A percentile compares a stretch with the other conserved stretches of the same genome.
Evolutionary conservation across 2,113 vertebrate species (phyloP).

Genomic region (Cygnus buccinator): DNA sequence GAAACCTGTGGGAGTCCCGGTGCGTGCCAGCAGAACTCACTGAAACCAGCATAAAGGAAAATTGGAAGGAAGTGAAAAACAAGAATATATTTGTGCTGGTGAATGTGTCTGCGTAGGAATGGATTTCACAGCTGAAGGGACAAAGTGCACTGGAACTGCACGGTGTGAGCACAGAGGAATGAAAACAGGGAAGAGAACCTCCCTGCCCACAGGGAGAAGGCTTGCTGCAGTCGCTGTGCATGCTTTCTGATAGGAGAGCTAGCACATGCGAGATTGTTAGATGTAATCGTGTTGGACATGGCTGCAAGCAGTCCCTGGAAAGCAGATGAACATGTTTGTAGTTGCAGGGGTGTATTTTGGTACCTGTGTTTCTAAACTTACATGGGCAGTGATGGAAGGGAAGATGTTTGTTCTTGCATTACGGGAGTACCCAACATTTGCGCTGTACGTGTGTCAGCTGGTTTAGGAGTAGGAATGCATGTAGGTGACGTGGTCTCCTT

Average conservation of each 20-base stretch:
- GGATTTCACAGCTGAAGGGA: background rate
- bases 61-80: background rate
- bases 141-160: background rate
- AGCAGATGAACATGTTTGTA: background rate
- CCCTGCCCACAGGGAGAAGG: background rate
- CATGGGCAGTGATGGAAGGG: background rate
- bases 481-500: background rate
- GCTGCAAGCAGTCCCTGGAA: background rate
- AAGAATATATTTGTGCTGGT: background rate
- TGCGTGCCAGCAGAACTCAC: background rate
- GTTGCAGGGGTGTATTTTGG: background rate
- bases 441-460: rapidly evolving
- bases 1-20: background rate
- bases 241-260: background rate
- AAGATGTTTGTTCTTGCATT: background rate
- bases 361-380: background rate
- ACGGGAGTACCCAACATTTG: background rate
- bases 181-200: background rate
- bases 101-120: background rate
- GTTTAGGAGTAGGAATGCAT: background rate
- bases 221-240: background rate
- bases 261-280: rapidly evolving
- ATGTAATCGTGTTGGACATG: background rate
- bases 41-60: background rate
- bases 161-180: background rate